Evolutionary conservation across 2,888 invertebrate species (phyloP).

Genomic region (Neoitamus cyanurus): DNA sequence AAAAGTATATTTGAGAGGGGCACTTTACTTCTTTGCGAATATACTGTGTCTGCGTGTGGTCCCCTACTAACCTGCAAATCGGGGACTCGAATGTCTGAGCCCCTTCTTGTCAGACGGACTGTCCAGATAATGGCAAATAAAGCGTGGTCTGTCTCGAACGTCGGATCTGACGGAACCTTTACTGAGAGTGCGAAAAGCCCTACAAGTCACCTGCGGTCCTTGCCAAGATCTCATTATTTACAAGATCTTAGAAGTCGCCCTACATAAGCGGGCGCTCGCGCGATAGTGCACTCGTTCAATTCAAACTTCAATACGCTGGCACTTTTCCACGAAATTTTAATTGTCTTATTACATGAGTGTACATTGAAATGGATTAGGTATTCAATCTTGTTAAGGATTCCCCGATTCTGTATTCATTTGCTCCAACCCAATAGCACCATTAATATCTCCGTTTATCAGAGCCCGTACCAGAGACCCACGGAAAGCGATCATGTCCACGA

Average conservation of each 20-base stretch:
- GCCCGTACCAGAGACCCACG: background rate
- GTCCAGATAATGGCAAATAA: background rate
- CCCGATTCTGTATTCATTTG: conserved; percentile 12
- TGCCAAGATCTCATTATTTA: conserved; percentile 1
- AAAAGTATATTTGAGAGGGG: no score
- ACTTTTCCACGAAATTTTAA: conserved; percentile 11
- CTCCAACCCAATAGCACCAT: conserved; percentile 3
- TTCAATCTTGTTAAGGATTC: conserved; percentile 21
- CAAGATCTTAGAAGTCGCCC: background rate
- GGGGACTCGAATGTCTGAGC: no score
- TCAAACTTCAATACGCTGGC: conserved; percentile 24
- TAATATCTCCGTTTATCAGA: background rate
- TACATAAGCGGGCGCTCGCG: background rate
- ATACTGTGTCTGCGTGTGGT: no score
- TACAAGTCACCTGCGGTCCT: background rate
- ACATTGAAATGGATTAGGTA: conserved; percentile 13
- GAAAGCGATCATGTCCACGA: background rate
- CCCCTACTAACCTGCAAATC: no score
- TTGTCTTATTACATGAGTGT: conserved; percentile 30
- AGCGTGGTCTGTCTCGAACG: background rate
- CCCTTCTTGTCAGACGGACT: background rate
- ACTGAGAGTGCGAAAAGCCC: background rate
- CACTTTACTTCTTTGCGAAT: no score
- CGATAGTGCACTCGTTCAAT: conserved; percentile 11
- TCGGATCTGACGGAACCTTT: background rate